Evolutionary conservation across 2,113 vertebrate genomes (phyloP).

Genomic region (Bujurquina vittata): DNA sequence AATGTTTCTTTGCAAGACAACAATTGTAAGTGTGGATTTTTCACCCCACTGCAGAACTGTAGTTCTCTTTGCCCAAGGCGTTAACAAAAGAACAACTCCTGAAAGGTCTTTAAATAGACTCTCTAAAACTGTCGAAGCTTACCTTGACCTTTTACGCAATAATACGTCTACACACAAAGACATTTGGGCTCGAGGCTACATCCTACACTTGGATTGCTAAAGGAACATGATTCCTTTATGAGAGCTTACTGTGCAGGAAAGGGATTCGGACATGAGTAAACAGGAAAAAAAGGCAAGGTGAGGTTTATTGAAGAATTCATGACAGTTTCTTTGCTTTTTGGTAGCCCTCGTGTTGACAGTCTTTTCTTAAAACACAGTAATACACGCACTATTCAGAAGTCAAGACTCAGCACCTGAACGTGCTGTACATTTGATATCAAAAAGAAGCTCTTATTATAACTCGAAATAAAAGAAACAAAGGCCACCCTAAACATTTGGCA

Average conservation of each 20-base stretch:
- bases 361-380: conserved; percentile 40
- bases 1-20: background rate
- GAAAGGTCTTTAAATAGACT: conserved; percentile 60
- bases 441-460: background rate
- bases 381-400: conserved; percentile 25
- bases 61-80: conserved; percentile 36
- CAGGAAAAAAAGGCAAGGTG: conserved; percentile 59
- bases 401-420: conserved; percentile 31
- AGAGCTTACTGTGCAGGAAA: conserved; percentile 29
- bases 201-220: conserved; percentile 45
- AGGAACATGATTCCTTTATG: conserved; percentile 54
- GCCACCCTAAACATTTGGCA: conserved; percentile 51
- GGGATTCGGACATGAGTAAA: conserved; percentile 42
- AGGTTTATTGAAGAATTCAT: conserved; percentile 68
- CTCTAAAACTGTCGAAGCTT: conserved; percentile 47
- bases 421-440: conserved; percentile 13
- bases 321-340: conserved; percentile 47
- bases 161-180: conserved; percentile 32
- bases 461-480: conserved; percentile 7
- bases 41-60: conserved; percentile 16
- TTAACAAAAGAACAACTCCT: conserved; percentile 43
- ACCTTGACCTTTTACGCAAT: conserved; percentile 59
- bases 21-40: conserved; percentile 5
- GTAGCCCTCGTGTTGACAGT: conserved; percentile 55
- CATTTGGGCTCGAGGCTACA: conserved; percentile 41